These are phyloP conservation scores for Microctonus hyperodae DNA, from an alignment of 2,888 invertebrate species.

Conservation along the genomic window DNA sequence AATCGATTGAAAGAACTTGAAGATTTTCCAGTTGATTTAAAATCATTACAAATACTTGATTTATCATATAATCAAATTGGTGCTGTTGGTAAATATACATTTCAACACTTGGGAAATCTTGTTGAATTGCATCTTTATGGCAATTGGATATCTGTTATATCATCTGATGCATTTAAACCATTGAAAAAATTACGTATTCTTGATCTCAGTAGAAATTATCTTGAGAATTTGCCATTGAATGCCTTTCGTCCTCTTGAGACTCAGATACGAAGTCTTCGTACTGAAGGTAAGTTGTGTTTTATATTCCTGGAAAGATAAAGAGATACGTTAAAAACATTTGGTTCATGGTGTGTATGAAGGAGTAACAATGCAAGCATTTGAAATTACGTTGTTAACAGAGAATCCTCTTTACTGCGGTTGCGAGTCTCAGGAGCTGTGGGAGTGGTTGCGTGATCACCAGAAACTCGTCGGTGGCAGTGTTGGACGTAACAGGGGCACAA, in stretches of 20 bases:
- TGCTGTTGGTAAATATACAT: constrained; percentile 77
- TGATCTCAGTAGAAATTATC: constrained; percentile 83
- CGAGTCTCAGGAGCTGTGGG: constrained; percentile 89
- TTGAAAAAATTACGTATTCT: constrained; percentile 78
- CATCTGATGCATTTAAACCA: constrained; percentile 79
- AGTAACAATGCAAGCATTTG: constrained; percentile 4
- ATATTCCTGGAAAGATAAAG: constrained; percentile 3
- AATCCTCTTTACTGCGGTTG: constrained; percentile 91
- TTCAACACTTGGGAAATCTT: constrained; percentile 78
- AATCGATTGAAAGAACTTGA: constrained; percentile 83
- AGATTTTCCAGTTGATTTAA: constrained; percentile 81
- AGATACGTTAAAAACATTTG: neutral
- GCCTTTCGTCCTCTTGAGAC: constrained; percentile 82
- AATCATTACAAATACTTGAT: constrained; percentile 80
- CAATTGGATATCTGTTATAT: constrained; percentile 82
- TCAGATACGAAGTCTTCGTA: constrained; percentile 77
- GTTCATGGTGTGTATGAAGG: neutral
- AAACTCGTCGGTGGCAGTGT: constrained; percentile 72
- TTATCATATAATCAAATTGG: constrained; percentile 84
- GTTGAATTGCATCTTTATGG: constrained; percentile 81
- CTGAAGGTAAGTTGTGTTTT: constrained; percentile 84
- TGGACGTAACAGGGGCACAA: constrained; percentile 41
- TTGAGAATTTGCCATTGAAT: constrained; percentile 80
- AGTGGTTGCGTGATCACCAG: constrained; percentile 89
- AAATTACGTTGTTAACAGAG: constrained; percentile 66